A percentile compares a stretch with the other conserved stretches of the same genome.
phyloP scores from a whole-genome alignment of 1,140 invertebrate genomes.

The Leptoteleia sp. region DNA sequence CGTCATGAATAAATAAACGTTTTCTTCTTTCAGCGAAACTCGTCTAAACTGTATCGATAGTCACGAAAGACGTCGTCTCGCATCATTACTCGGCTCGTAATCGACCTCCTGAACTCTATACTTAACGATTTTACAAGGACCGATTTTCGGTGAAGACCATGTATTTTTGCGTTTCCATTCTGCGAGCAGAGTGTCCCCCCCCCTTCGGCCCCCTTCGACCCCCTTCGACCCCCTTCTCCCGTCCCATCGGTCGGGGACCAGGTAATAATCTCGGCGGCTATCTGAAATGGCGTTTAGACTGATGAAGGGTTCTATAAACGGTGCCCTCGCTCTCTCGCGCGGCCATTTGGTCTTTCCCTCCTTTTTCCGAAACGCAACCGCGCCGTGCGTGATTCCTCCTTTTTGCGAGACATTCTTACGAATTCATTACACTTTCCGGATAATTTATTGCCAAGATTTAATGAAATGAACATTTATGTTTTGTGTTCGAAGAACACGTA shows the following conservation, averaged over 20 bases:
- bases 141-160: conserved; percentile 71
- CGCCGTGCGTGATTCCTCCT: conserved; percentile 19
- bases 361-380: conserved; percentile 15
- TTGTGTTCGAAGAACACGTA: conserved; percentile 8
- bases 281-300: conserved; percentile 76
- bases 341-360: conserved; percentile 33
- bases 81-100: conserved; percentile 63
- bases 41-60: conserved; percentile 60
- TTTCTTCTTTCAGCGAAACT: conserved; percentile 57
- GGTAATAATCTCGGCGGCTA: conserved; percentile 73
- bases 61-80: conserved; percentile 62
- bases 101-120: conserved; percentile 71
- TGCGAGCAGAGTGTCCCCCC: conserved; percentile 30
- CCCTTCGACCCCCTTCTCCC: no score
- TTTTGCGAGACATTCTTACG: conserved; percentile 42
- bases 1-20: conserved; percentile 61
- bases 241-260: conserved; percentile 30
- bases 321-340: conserved; percentile 56
- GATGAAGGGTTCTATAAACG: conserved; percentile 81
- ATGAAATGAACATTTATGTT: conserved; percentile 39
- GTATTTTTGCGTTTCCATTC: conserved; percentile 74
- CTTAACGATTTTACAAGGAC: conserved; percentile 74
- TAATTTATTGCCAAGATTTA: conserved; percentile 39
- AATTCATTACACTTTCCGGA: conserved; percentile 49
- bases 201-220: no score